Evolutionary conservation across 2,888 invertebrate species (phyloP).

Genomic region (Pachliopta kotzebuea): DNA sequence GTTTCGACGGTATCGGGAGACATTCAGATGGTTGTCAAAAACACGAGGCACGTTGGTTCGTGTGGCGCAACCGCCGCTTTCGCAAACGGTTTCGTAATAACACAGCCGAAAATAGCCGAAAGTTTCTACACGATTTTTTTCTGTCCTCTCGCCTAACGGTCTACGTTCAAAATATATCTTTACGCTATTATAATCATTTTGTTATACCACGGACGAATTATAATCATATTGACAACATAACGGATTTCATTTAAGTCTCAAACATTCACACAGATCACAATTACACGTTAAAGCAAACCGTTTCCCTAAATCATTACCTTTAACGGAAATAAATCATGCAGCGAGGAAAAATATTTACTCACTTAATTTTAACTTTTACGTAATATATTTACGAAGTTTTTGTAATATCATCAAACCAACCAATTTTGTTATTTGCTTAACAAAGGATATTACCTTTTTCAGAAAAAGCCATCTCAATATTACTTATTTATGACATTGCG

Average conservation of each 20-base stretch:
- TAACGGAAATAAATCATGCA: background rate
- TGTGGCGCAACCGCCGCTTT: constrained; percentile 66
- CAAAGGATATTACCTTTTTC: background rate
- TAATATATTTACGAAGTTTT: background rate
- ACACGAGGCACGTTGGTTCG: constrained; percentile 34
- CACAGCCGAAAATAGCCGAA: constrained; percentile 65
- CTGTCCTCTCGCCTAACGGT: constrained; percentile 49
- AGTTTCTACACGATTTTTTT: constrained; percentile 57
- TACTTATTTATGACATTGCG: too few species aligned
- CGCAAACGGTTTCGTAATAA: constrained; percentile 67
- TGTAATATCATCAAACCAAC: background rate
- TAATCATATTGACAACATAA: constrained; percentile 3
- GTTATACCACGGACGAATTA: constrained; percentile 1
- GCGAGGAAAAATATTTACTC: background rate
- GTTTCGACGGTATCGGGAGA: constrained; percentile 38
- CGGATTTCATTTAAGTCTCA: background rate
- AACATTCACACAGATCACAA: background rate
- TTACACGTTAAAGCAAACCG: background rate
- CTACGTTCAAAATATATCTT: constrained; percentile 33
- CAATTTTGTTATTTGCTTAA: background rate
- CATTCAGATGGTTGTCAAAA: constrained; percentile 41
- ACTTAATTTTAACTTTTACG: background rate
- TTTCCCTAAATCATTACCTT: background rate
- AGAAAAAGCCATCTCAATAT: too few species aligned
- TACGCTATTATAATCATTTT: constrained; percentile 16